Conservation (phyloP, 2,113 vertebrate genomes). For the Aegypius monachus region DNA sequence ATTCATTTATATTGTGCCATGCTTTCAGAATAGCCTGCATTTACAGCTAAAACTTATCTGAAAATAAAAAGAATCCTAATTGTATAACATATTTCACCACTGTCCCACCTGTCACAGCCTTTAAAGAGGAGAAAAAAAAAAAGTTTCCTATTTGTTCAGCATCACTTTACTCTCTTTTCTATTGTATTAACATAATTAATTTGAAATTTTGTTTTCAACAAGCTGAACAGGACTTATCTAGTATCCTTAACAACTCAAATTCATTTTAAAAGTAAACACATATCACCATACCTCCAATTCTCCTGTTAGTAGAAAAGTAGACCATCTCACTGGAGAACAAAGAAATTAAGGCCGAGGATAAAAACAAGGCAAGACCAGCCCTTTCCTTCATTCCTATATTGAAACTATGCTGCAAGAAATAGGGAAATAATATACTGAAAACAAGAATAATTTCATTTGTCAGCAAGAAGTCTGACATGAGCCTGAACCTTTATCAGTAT, state of each 20-base stretch:
- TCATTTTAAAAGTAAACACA: not conserved
- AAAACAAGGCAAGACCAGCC: not conserved
- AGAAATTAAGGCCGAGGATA: not conserved
- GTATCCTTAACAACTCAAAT: not conserved
- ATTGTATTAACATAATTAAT: not conserved
- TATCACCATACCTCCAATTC: not conserved
- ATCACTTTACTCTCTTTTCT: not conserved
- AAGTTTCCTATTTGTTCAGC: not conserved
- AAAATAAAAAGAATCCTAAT: not conserved
- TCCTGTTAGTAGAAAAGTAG: not conserved
- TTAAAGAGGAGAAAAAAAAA: not conserved
- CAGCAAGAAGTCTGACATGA: not conserved
- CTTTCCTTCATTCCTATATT: not conserved
- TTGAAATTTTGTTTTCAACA: not conserved
- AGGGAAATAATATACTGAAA: not conserved
- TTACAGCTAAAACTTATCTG: not conserved
- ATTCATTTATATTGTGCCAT: not conserved
- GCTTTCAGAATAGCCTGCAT: not conserved
- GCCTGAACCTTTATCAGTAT: not conserved
- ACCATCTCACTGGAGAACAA: not conserved
- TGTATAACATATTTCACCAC: not conserved
- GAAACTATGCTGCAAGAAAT: not conserved
- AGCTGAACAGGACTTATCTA: not conserved
- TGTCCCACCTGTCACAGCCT: not conserved
- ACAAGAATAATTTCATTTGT: not conserved